These are phyloP conservation scores for Cataglyphis albicans DNA, from an alignment of 2,888 invertebrate genomes.

Conservation along the genomic window DNA sequence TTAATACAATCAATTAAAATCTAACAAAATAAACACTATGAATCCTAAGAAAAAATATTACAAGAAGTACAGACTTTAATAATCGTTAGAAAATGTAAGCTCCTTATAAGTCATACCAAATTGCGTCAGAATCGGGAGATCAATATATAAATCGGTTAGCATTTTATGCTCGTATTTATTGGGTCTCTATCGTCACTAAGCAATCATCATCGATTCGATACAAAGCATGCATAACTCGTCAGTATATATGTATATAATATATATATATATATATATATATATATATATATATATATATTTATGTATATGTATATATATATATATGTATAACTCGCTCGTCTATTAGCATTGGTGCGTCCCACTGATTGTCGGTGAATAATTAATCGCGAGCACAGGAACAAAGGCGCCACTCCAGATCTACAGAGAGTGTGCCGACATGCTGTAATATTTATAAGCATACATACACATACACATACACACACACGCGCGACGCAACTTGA, in stretches of 20 bases:
- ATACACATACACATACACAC: background rate
- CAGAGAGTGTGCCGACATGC: constrained; percentile 25
- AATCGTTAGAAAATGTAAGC: background rate
- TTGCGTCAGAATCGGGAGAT: background rate
- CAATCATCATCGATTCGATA: constrained; percentile 37
- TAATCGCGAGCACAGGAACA: constrained; percentile 45
- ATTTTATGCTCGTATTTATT: constrained; percentile 32
- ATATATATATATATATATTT: background rate
- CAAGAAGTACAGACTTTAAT: background rate
- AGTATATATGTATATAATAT: background rate
- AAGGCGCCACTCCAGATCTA: constrained; percentile 48
- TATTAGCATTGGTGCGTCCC: constrained; percentile 54
- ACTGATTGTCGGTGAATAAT: constrained; percentile 54
- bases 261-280: background rate
- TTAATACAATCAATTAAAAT: background rate
- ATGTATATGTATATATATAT: background rate
- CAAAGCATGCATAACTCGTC: constrained; percentile 17
- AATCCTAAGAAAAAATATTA: background rate
- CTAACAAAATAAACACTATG: background rate
- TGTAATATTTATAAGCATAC: constrained; percentile 47
- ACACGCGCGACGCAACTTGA: background rate
- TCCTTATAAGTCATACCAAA: background rate
- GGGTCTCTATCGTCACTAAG: background rate
- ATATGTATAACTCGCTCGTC: constrained; percentile 19
- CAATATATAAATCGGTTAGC: background rate